phyloP scores from a whole-genome alignment of 2,888 invertebrate species.

The Julus scandinavius region DNA sequence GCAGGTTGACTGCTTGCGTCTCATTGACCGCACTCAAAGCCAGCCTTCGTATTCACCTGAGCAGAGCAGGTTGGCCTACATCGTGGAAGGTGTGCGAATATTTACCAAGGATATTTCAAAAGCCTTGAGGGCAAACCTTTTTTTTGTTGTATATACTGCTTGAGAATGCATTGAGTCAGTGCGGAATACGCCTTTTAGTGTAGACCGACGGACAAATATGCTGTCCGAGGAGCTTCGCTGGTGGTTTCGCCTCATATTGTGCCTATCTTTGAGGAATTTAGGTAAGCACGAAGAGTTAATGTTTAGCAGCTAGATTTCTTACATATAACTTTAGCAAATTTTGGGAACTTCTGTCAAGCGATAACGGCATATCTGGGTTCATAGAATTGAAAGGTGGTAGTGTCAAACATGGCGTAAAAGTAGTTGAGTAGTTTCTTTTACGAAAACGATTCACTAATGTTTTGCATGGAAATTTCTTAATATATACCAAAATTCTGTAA shows the following conservation, averaged over 20 bases:
- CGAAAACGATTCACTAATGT: no score
- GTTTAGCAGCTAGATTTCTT: neutral
- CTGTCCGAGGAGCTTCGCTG: constrained; percentile 19
- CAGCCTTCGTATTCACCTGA: neutral
- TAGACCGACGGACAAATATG: neutral
- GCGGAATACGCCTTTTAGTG: constrained; percentile 13
- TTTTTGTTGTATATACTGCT: neutral
- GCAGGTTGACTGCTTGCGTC: neutral
- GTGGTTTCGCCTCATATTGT: constrained; percentile 9
- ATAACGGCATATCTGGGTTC: neutral
- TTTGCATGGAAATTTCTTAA: no score
- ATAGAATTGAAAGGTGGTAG: neutral
- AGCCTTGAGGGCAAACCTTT: neutral
- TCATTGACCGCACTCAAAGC: constrained; percentile 37
- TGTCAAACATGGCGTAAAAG: neutral
- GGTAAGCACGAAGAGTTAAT: neutral
- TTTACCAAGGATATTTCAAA: constrained; percentile 47
- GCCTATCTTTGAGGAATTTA: neutral
- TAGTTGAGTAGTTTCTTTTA: no score
- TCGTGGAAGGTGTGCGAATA: constrained; percentile 14
- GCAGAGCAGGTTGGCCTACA: constrained; percentile 45
- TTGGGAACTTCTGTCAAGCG: neutral
- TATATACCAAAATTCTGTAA: no score
- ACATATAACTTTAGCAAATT: neutral
- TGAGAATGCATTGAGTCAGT: constrained; percentile 3